Conservation (phyloP, 2,888 invertebrate genomes). For the Pyrrhia umbra region DNA sequence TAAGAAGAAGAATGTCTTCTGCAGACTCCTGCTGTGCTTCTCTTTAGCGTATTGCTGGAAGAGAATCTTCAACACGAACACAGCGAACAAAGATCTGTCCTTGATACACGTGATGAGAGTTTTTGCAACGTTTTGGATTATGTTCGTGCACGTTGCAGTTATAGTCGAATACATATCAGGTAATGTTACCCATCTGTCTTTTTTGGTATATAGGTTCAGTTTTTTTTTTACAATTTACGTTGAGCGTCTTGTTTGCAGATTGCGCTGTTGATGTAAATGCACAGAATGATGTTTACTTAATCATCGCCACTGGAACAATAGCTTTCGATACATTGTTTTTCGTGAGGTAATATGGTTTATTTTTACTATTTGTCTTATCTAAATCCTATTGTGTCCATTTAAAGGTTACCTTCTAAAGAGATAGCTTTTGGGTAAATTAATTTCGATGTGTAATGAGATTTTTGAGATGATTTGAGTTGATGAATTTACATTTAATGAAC, state of each 20-base stretch:
- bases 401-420: background rate
- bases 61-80: conserved; percentile 84
- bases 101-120: conserved; percentile 91
- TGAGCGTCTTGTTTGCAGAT: too few species aligned
- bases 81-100: conserved; percentile 87
- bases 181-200: conserved; percentile 61
- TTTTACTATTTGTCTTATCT: background rate
- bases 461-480: background rate
- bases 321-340: conserved; percentile 92
- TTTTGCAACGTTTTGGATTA: conserved; percentile 92
- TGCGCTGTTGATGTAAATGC: conserved; percentile 81
- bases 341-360: conserved; percentile 85
- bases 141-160: conserved; percentile 91
- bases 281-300: conserved; percentile 84
- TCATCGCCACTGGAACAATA: conserved; percentile 89
- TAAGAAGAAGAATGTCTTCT: conserved; percentile 71
- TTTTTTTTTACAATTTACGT: too few species aligned
- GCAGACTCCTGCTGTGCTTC: conserved; percentile 81
- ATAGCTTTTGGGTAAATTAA: background rate
- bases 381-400: background rate
- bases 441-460: background rate
- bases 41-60: conserved; percentile 82
- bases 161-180: conserved; percentile 92
- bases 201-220: too few species aligned
- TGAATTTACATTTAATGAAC: background rate